phyloP scores from a whole-genome alignment of 2,113 vertebrate genomes.

The Alethe castanea region DNA sequence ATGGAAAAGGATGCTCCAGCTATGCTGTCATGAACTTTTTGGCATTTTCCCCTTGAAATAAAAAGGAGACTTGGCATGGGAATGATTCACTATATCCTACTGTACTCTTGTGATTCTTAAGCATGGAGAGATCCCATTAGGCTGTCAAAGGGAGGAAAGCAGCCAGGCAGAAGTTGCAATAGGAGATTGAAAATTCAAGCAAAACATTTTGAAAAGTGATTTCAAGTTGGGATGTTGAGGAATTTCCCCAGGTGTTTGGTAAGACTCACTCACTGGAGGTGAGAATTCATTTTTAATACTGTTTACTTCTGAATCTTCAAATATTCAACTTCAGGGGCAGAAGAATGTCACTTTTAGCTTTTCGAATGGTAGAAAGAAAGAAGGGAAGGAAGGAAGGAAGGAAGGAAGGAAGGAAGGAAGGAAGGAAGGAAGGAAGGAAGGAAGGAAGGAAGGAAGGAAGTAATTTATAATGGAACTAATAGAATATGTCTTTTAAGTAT shows the following conservation, averaged over 20 bases:
- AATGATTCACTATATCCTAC: not conserved
- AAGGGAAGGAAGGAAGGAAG: too few species aligned
- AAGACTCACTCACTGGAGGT: not conserved
- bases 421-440: not conserved
- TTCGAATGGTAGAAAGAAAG: too few species aligned
- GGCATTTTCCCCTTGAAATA: not conserved
- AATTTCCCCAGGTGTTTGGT: not conserved
- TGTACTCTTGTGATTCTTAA: not conserved
- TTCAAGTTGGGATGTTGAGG: not conserved
- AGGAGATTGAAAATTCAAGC: not conserved
- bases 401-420: not conserved
- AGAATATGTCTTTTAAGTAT: not conserved
- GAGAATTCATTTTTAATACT: not conserved
- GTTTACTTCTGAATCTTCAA: not conserved
- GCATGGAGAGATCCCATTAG: accelerated
- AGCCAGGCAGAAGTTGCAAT: not conserved
- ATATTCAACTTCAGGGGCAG: not conserved
- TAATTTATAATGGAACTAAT: not conserved
- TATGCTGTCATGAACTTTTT: not conserved
- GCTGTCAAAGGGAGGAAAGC: not conserved
- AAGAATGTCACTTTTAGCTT: not conserved
- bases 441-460: not conserved
- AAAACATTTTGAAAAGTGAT: not conserved
- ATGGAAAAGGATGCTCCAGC: not conserved
- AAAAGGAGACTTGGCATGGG: not conserved